Base-by-base conservation (phyloP, 2,113 vertebrate species). In the Cololabis saira region DNA sequence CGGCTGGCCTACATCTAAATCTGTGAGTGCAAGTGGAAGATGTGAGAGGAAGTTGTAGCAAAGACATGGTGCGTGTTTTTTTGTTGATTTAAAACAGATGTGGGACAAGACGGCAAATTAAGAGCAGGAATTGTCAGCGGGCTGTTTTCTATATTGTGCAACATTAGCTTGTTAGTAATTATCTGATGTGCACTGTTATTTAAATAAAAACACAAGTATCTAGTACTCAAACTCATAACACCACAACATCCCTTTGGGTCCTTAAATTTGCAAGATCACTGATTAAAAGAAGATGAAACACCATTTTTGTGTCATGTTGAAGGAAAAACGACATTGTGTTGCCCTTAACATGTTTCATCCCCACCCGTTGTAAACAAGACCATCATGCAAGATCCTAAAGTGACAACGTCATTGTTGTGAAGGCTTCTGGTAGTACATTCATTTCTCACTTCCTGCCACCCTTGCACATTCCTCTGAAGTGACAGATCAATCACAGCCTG, bases 1-100 rank as follows among this genome's bases (percentile, higher is more conserved):
- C 58, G 76, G 56, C 71, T 77, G 75, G 71, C 80, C 82, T 82
- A 75, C 56, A 83, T 83, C 53, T 84, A 12, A 17, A n/a, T 67
- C 54, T 76, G 57, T 12, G 17, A 57, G 67, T 40, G 59, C 45
- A 58, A 51, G 43, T 61, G n/a, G 59, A 54, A 51, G 56, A 57
- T 30, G 41, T 7, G 16, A 21, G 67, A 69, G 74, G 70, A 65
- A 64, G 18, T n/a, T n/a, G 45, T 4, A 18, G 24, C 47, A 50
- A 9, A 50, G 10, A 49, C 12, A 12, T 48, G 42, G 18, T 1
- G 2, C 10, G 18, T 27, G 2, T 54, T 33, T 21, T 51, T 54
- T n/a, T 77, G 65, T 77, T 88, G 71, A 66, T 55, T 40, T 62
- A 68, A 21, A 50, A 54, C 48, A 68, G 58, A n/a, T 74, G 63